These are phyloP conservation scores for Aphodius sticticus DNA, from an alignment of 2,888 invertebrate species.

Conservation along the genomic window DNA sequence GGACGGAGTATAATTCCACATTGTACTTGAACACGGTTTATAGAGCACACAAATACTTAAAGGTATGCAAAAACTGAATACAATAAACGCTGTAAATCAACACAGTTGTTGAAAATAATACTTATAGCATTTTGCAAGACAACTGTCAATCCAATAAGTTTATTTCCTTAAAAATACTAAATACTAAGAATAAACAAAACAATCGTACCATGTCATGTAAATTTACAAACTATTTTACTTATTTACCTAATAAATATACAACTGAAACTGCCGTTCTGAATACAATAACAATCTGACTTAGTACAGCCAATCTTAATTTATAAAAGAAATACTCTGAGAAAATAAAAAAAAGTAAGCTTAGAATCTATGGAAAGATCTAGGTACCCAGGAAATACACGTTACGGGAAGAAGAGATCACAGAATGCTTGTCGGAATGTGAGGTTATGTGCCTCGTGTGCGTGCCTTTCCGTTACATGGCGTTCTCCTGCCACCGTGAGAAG, in stretches of 20 bases:
- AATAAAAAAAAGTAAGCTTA: background rate
- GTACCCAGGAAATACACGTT: slow-evolving; percentile 43
- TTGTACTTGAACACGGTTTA: background rate
- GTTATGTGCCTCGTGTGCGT: slow-evolving; percentile 6
- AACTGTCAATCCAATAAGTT: background rate
- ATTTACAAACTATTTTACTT: background rate
- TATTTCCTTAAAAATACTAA: background rate
- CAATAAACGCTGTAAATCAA: background rate
- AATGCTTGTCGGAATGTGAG: slow-evolving; percentile 12
- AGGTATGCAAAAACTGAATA: too few species aligned
- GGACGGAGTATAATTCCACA: slow-evolving; percentile 22
- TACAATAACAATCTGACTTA: background rate
- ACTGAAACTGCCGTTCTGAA: background rate
- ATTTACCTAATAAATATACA: background rate
- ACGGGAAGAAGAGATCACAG: slow-evolving; percentile 25
- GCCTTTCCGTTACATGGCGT: slow-evolving; percentile 16
- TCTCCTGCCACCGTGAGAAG: slow-evolving; percentile 33
- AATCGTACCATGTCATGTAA: background rate
- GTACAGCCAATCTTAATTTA: background rate
- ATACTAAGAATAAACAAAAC: background rate
- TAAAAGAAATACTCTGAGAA: background rate
- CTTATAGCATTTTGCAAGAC: background rate
- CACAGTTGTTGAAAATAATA: background rate
- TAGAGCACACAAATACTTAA: background rate
- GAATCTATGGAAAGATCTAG: background rate